Evolutionary conservation across 53 echinoderm and acorn worm species (phyloP).

Genomic region (Astropecten irregularis): DNA sequence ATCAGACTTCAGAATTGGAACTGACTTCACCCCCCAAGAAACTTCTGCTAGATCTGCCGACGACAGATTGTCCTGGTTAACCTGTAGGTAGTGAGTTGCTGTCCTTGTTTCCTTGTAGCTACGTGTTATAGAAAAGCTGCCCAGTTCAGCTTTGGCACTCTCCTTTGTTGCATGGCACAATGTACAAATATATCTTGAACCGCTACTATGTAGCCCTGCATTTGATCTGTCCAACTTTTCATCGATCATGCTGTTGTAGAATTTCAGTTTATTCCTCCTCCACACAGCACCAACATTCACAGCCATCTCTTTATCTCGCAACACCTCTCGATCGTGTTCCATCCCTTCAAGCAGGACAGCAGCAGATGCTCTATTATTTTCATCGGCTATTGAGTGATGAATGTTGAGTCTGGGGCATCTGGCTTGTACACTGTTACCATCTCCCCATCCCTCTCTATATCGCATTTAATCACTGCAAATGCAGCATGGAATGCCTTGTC

Average conservation of each 20-base stretch:
- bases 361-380: slow-evolving; percentile 23
- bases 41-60: slow-evolving; percentile 5
- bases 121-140: slow-evolving; percentile 22
- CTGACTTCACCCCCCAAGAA: slow-evolving; percentile 27
- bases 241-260: slow-evolving; percentile 33
- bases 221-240: too few relatives aligned
- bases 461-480: too few relatives aligned
- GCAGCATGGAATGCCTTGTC: too few relatives aligned
- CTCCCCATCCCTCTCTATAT: too few relatives aligned
- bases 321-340: slow-evolving; percentile 13
- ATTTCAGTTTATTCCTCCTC: not conserved
- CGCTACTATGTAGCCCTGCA: too few relatives aligned
- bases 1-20: slow-evolving; percentile 15
- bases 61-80: slow-evolving; percentile 29
- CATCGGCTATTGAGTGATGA: slow-evolving; percentile 37
- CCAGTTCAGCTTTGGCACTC: too few relatives aligned
- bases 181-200: slow-evolving; percentile 35
- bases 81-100: not conserved
- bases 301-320: slow-evolving; percentile 10
- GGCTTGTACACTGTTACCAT: too few relatives aligned
- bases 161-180: slow-evolving; percentile 51
- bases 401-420: too few relatives aligned
- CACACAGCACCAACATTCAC: not conserved
- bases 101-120: slow-evolving; percentile 8
- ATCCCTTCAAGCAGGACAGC: slow-evolving; percentile 23